These are phyloP conservation scores for Heliconius ismenius DNA, from an alignment of 2,888 invertebrate species.

Conservation along the genomic window DNA sequence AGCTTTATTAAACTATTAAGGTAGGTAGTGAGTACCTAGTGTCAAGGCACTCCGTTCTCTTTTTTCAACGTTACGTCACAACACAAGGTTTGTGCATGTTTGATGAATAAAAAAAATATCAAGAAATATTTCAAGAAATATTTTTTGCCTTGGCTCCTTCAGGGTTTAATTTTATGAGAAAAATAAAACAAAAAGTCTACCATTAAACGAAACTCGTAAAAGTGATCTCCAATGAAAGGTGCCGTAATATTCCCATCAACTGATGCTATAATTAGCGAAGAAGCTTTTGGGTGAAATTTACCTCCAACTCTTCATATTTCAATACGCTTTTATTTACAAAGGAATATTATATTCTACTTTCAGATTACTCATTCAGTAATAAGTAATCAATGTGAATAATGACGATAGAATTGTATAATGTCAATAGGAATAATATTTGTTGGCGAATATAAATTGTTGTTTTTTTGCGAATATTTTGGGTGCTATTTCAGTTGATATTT, in stretches of 20 bases:
- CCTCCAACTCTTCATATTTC: conserved; percentile 16
- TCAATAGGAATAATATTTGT: not conserved
- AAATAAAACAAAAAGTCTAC: conserved; percentile 19
- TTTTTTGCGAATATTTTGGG: not conserved
- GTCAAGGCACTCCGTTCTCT: not conserved
- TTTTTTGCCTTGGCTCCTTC: not conserved
- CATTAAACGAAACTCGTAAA: conserved; percentile 20
- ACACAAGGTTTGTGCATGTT: too few species aligned
- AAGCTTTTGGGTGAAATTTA: conserved; percentile 12
- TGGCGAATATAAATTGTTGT: not conserved
- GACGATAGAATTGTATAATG: not conserved
- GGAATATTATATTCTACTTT: conserved; percentile 16
- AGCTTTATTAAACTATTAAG: not conserved
- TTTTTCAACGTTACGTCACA: not conserved
- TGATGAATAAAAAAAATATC: too few species aligned
- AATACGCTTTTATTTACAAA: conserved; percentile 9
- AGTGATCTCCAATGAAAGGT: conserved; percentile 26
- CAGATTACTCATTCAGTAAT: conserved; percentile 1
- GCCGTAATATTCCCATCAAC: conserved; percentile 26
- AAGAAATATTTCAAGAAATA: not conserved
- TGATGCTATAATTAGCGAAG: conserved; percentile 28
- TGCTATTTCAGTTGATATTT: not conserved
- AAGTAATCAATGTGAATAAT: conserved; percentile 3
- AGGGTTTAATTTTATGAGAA: conserved; percentile 8
- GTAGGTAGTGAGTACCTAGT: not conserved